Evolutionary conservation across 2,888 invertebrate species (phyloP), one percentile per base, ranked within the genome.

Genomic region (Nineta flava): DNA sequence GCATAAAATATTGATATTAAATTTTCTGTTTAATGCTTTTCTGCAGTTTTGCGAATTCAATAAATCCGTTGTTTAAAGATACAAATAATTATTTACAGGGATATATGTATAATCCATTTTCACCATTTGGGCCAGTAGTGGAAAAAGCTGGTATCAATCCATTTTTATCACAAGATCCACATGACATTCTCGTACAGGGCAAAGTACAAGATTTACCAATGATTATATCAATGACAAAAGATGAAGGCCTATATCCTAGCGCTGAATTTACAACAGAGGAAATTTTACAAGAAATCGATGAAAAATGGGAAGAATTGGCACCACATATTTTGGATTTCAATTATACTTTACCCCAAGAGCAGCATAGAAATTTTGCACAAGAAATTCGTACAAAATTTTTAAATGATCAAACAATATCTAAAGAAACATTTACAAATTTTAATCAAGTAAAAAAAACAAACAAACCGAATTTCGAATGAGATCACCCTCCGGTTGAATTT

Each of bases 231-330:
- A 73, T 80, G 46, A 77, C 79, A 0, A 73, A 76, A 17, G 76
- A 83, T 47, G 87, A 87, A 63, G 87, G 87, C 50, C 67, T 83
- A 16, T 84, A 81, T 57, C 83, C 84, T 26, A 81, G 76, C 40
- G 76, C 78, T 59, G 41, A 41, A 31, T 48, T 41, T 13, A 34
- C 42, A 5, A 9, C 15, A 5, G 16, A 41, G 10, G 17, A 15
- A 43, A n/a, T 19, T 9, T 43, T 48, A 10, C 15, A 43, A 6
- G 70, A 75, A 41, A 58, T 80, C 44, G 75, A 79, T 46, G 59
- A 68, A 0, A 68, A 72, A 32, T 83, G 80, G 74, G 70, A 74
- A 10, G 65, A 72, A 19, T 62, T 81, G n/a, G 77, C 77, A 1
- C 76, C 79, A 42, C 62, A 72, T 54, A 71, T 78, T 53, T 73